A percentile compares a stretch with the other conserved stretches of the same genome.
phyloP scores from a whole-genome alignment of 2,888 invertebrate genomes.

The Myathropa florea region DNA sequence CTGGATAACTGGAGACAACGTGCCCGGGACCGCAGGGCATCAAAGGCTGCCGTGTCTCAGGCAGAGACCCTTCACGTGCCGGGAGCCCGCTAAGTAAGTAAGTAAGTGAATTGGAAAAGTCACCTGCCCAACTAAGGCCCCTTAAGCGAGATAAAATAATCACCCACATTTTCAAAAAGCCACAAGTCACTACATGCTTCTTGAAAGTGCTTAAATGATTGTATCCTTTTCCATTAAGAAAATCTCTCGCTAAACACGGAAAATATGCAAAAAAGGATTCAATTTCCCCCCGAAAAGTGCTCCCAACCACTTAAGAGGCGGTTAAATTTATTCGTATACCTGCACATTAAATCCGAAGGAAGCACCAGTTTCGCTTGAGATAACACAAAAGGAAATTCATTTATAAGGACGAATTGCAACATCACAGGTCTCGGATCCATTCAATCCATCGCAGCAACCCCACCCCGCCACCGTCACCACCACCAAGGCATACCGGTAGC shows the following conservation, averaged over 20 bases:
- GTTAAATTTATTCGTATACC: constrained; percentile 68
- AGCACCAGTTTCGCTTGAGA: constrained; percentile 71
- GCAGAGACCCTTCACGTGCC: no score
- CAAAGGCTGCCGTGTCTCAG: no score
- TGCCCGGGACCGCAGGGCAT: no score
- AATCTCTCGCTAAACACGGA: constrained; percentile 27
- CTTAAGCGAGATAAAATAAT: not conserved
- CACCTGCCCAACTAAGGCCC: no score
- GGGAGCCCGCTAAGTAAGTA: no score
- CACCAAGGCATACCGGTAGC: constrained; percentile 14
- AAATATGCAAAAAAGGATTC: constrained; percentile 24
- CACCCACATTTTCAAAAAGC: not conserved
- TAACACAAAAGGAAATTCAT: constrained; percentile 74
- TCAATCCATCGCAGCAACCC: constrained; percentile 15
- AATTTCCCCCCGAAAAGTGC: constrained; percentile 31
- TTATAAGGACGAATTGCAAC: constrained; percentile 71
- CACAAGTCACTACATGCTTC: not conserved
- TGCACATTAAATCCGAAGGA: constrained; percentile 66
- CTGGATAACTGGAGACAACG: no score
- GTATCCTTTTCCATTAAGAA: constrained; percentile 33
- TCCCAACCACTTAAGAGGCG: constrained; percentile 63
- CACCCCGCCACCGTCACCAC: not conserved
- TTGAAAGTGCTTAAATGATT: constrained; percentile 5
- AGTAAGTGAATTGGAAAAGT: no score
- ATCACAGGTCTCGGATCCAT: constrained; percentile 58